phyloP scores from a whole-genome alignment of 2,888 invertebrate genomes.

The Eustalomyia histrio region DNA sequence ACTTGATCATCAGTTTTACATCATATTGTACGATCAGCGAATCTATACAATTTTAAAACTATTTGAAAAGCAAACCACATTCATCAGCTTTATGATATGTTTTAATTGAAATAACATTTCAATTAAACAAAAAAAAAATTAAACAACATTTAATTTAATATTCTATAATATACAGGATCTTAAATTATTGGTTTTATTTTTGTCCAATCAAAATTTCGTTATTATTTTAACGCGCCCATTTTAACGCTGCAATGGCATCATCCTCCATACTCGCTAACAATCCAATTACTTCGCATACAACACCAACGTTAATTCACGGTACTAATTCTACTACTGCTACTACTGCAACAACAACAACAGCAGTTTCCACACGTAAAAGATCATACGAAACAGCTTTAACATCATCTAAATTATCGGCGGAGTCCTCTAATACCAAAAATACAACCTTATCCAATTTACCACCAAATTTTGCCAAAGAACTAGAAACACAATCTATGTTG shows the following conservation, averaged over 20 bases:
- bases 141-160: background rate
- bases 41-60: constrained; percentile 32
- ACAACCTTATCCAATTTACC: constrained; percentile 50
- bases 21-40: constrained; percentile 34
- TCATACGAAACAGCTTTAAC: constrained; percentile 76
- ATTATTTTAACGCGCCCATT: constrained; percentile 38
- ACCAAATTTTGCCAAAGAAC: constrained; percentile 53
- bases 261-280: constrained; percentile 77
- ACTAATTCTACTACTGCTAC: constrained; percentile 60
- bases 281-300: constrained; percentile 73
- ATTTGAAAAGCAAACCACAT: constrained; percentile 16
- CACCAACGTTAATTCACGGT: constrained; percentile 62
- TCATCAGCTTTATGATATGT: constrained; percentile 13
- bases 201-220: constrained; percentile 30
- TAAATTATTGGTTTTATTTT: constrained; percentile 19
- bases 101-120: constrained; percentile 38
- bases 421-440: constrained; percentile 2
- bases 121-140: constrained; percentile 19
- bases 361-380: constrained; percentile 75
- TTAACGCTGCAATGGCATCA: constrained; percentile 75
- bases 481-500: constrained; percentile 57
- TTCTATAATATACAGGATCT: background rate
- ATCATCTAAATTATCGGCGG: constrained; percentile 28
- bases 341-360: constrained; percentile 66
- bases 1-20: constrained; percentile 25